phyloP scores from a whole-genome alignment of 2,888 invertebrate species.

The Chloromyia formosa region DNA sequence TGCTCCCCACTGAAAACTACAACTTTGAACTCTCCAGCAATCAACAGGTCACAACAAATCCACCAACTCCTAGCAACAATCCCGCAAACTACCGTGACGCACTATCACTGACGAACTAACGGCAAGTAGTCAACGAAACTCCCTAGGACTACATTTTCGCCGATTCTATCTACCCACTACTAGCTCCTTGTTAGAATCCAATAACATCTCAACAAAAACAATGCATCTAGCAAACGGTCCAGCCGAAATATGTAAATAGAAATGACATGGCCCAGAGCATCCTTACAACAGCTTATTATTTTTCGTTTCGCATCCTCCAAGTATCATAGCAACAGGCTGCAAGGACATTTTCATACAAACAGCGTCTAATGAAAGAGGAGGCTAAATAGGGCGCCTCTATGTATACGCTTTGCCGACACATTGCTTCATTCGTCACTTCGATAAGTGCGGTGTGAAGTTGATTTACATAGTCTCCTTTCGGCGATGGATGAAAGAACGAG shows the following conservation, averaged over 20 bases:
- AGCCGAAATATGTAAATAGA: conserved; percentile 20
- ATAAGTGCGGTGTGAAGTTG: conserved; percentile 22
- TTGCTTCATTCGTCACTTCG: background rate
- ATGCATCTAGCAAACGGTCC: background rate
- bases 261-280: conserved; percentile 2
- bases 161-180: background rate
- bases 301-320: conserved; percentile 1
- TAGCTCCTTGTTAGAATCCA: background rate
- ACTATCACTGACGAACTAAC: conserved; percentile 13
- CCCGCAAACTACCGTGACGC: background rate
- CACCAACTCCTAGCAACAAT: background rate
- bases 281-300: background rate
- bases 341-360: conserved; percentile 23
- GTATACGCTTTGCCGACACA: background rate
- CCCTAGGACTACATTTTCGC: conserved; percentile 1
- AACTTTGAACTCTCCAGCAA: background rate
- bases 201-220: background rate
- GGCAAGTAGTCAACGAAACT: background rate
- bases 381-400: conserved; percentile 17
- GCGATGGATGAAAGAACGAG: background rate
- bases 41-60: background rate
- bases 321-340: conserved; percentile 35
- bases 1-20: background rate
- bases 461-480: conserved; percentile 26
- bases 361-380: conserved; percentile 28